Conservation (phyloP, 2,888 invertebrate species). For the Drosophila monieri region DNA sequence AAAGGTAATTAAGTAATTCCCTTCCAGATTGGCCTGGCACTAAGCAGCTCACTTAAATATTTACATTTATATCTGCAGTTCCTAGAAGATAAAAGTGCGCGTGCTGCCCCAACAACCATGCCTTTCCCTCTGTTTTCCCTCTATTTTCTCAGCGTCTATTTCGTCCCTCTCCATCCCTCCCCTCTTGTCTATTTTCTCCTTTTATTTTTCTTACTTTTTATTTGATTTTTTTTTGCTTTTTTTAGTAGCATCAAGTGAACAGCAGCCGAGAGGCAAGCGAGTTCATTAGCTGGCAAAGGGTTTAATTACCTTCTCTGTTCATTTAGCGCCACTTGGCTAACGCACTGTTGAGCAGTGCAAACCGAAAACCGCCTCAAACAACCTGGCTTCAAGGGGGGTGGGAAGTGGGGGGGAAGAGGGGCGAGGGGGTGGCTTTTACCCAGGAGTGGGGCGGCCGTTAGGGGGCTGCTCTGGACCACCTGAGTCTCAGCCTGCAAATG, state of each 20-base stretch:
- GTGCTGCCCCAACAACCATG: constrained; percentile 31
- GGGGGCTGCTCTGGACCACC: constrained; percentile 14
- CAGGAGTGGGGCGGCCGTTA: background rate
- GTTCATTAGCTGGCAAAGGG: constrained; percentile 83
- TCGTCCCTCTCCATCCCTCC: background rate
- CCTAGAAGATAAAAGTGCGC: constrained; percentile 68
- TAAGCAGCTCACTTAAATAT: constrained; percentile 63
- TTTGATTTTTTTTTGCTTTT: constrained; percentile 1
- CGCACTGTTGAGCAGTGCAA: constrained; percentile 83
- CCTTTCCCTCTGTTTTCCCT: background rate
- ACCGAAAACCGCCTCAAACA: constrained; percentile 63
- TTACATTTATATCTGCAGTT: constrained; percentile 69
- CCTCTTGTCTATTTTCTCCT: background rate
- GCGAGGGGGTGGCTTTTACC: background rate
- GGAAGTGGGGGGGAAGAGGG: background rate
- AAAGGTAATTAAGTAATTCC: constrained; percentile 41
- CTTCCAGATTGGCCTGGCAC: constrained; percentile 17
- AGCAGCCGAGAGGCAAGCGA: constrained; percentile 49
- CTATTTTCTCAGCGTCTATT: background rate
- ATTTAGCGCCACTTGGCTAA: constrained; percentile 84
- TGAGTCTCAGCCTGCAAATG: constrained; percentile 42
- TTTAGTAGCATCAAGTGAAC: constrained; percentile 6
- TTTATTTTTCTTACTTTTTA: background rate
- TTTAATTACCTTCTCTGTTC: constrained; percentile 84
- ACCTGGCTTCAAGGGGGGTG: background rate